phyloP scores from a whole-genome alignment of 2,797 vertebrate species.

The Falco rusticolus region DNA sequence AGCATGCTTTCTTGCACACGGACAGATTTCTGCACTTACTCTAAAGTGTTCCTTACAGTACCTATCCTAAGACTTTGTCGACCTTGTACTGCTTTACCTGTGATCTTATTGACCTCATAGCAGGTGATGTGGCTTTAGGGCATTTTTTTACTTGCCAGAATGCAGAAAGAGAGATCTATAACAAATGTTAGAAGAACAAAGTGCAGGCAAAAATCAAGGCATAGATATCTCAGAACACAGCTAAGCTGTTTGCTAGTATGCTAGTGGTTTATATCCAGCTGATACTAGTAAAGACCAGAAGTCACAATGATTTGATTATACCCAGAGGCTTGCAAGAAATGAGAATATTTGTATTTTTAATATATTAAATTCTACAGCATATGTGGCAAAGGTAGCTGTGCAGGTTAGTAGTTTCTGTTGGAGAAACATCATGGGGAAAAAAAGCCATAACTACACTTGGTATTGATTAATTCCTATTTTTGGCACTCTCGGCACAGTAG shows the following conservation, averaged over 20 bases:
- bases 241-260: not conserved
- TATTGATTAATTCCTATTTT: constrained; percentile 58
- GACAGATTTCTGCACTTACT: not conserved
- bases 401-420: constrained; percentile 16
- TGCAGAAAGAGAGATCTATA: not conserved
- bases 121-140: not conserved
- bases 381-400: not conserved
- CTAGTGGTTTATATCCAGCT: not conserved
- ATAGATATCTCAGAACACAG: not conserved
- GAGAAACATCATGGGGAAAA: not conserved
- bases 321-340: not conserved
- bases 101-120: not conserved
- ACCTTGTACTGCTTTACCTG: not conserved
- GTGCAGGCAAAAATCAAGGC: not conserved
- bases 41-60: not conserved
- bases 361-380: not conserved
- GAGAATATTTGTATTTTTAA: not conserved
- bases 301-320: not conserved
- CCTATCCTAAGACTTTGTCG: not conserved
- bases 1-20: not conserved
- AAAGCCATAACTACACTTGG: not conserved
- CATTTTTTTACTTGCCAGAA: not conserved
- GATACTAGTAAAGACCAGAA: not conserved
- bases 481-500: constrained; percentile 21
- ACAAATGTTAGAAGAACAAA: not conserved